Percentiles rank a stretch among this genome's conserved stretches.
Conservation (phyloP, 1,140 invertebrate species). For the Asobara japonica region DNA sequence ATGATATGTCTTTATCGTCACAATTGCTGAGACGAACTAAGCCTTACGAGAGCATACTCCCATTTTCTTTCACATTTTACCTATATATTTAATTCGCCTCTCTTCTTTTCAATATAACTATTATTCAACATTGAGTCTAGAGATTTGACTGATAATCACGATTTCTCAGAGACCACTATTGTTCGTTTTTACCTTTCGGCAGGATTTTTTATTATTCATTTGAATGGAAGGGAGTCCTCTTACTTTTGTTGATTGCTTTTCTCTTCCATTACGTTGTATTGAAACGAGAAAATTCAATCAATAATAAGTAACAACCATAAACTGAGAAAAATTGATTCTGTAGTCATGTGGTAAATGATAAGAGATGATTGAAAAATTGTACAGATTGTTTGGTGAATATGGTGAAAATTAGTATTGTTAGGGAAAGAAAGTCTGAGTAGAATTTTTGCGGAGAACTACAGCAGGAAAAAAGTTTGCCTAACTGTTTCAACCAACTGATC, state of each 20-base stretch:
- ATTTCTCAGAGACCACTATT: constrained; percentile 6
- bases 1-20: constrained; percentile 36
- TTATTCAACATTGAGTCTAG: not conserved
- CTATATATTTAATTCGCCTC: constrained; percentile 4
- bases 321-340: not conserved
- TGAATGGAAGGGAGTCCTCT: constrained; percentile 6
- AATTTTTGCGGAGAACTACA: no score
- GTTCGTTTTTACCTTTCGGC: not conserved
- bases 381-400: not conserved
- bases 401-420: no score
- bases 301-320: not conserved
- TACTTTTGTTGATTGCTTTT: not conserved
- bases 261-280: not conserved
- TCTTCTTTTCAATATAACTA: not conserved
- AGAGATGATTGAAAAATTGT: not conserved
- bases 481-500: no score
- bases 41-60: constrained; percentile 24
- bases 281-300: not conserved
- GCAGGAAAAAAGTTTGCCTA: no score
- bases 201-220: constrained; percentile 3
- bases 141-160: constrained; percentile 7
- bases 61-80: constrained; percentile 10
- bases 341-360: not conserved
- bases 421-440: no score
- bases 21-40: constrained; percentile 14